Evolutionary conservation across 2,888 invertebrate species (phyloP), one percentile per base, ranked within the genome.

Genomic region (Cacoxenus indagator): DNA sequence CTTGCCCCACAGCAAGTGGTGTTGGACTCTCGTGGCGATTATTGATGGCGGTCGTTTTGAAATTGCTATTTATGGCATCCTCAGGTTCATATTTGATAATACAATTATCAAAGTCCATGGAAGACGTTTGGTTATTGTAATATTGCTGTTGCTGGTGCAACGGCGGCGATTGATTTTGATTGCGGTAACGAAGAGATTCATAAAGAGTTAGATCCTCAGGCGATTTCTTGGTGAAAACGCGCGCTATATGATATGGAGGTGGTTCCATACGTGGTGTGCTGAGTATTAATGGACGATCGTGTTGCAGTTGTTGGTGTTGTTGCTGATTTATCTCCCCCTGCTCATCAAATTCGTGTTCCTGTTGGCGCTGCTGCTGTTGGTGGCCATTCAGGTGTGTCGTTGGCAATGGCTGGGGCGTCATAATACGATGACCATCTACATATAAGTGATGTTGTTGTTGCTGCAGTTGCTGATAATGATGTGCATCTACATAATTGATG

Each of bases 191-290:
- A 74, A 86, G 75, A 4, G 84, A 83, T 71, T 87, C 87, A 69
- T 86, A 88, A 6, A 84, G 83, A 1, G 85, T 79, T 26, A 88
- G 78, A 76, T 88, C 88, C 65, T 87, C 84, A 0, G 81, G 78
- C 5, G 86, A 86, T 68, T 94, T 94, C 89, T 94, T 94, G 14
- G 95, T 95, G 83, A 93, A 94, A 2, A 92, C 93, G 26, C 95
- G 94, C 29, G 95, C 95, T 82, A 95, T 93, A 81, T 95, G 94
- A 88, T 95, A 95, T 0, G 95, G 95, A 1, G 95, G 95, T 17
- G 95, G 95, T 80, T 91, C 81, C 65, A 75, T 89, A n/a, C 79
- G 73, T 1, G 76, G 75, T 4, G 74, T 72, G 0, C 75, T 67
- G 64, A 67, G 65, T 17, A 67, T 59, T 5, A 73, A 19, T 9